These are phyloP conservation scores for Orchestes rusci DNA, from an alignment of 2,888 invertebrate species.

Conservation along the genomic window DNA sequence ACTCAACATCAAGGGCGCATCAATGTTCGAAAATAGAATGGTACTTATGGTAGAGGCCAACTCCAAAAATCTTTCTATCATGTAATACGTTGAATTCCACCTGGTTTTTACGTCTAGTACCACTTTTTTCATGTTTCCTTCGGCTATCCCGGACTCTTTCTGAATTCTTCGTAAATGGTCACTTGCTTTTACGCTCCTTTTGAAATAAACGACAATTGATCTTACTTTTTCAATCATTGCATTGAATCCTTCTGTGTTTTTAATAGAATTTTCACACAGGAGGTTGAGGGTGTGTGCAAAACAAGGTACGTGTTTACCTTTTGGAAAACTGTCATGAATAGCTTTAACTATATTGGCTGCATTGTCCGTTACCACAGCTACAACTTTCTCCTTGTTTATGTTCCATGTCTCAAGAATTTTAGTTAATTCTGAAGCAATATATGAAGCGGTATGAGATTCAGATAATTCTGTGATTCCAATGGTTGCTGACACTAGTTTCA, in stretches of 20 bases:
- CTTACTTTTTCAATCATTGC: constrained; percentile 26
- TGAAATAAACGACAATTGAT: constrained; percentile 15
- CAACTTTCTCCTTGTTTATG: constrained; percentile 14
- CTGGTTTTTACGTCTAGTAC: constrained; percentile 17
- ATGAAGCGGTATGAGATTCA: constrained; percentile 18
- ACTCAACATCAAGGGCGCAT: neutral
- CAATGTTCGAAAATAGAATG: neutral
- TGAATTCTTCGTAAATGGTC: constrained; percentile 12
- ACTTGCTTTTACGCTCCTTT: constrained; percentile 15
- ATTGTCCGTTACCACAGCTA: constrained; percentile 15
- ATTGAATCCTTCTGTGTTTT: constrained; percentile 23
- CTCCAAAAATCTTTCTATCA: constrained; percentile 13
- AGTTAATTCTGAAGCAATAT: constrained; percentile 12
- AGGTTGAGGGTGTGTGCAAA: constrained; percentile 19
- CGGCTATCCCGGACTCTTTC: constrained; percentile 2
- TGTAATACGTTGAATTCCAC: constrained; percentile 17
- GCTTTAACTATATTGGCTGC: constrained; percentile 16
- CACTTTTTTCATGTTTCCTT: constrained; percentile 8
- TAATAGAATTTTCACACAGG: constrained; percentile 21
- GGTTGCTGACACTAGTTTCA: constrained; percentile 8
- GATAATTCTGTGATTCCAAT: constrained; percentile 16
- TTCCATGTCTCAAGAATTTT: constrained; percentile 19
- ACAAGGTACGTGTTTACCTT: constrained; percentile 17
- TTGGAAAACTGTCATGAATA: constrained; percentile 17
- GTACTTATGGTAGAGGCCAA: neutral